Evolutionary conservation across 2,888 invertebrate species (phyloP), one percentile per base, ranked within the genome.

Genomic region (Yponomeuta malinellus): DNA sequence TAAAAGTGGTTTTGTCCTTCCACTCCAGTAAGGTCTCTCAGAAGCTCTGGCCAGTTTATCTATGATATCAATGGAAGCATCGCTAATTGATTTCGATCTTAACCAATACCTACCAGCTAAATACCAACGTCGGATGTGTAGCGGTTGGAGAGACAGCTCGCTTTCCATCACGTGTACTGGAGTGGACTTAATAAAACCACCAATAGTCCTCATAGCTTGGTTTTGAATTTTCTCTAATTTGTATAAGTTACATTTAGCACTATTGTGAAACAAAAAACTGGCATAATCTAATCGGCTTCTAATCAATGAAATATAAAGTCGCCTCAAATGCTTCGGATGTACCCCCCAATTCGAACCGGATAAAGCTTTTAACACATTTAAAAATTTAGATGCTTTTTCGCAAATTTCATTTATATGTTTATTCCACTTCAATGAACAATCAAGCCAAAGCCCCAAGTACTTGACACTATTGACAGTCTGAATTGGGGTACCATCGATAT

Each of bases 381-480:
- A 67, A 29, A 71, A 72, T 63, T 68, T 73, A 1, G 15, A 63
- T 23, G 33, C 48, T 66, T 73, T 75, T 23, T 71, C 68, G 3
- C 29, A 10, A 0, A 68, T 64, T 63, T 75, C 73, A 66, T 75
- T 74, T 2, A 76, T 72, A 70, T 75, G 75, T 73, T 72, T 77
- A 4, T 31, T 37, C 76, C 75, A 77, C 31, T 63, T 72, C 31
- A 77, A 69, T 0, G 71, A 69, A 12, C 65, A 29, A 63, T 76
- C 76, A 23, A 76, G 29, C 76, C 76, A 76, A 8, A 75, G 10
- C 2, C 73, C 74, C 33, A 76, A 71, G 31, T 75, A 77, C 71
- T 73, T 75, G 3, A 74, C 72, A 29, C 23, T 68, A n/a, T 74
- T 68, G 6, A 74, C 75, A n/a, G 68, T 33, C 29, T 73, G 59